Conservation (phyloP, 2,888 invertebrate species). For the Dromius quadrimaculatus region DNA sequence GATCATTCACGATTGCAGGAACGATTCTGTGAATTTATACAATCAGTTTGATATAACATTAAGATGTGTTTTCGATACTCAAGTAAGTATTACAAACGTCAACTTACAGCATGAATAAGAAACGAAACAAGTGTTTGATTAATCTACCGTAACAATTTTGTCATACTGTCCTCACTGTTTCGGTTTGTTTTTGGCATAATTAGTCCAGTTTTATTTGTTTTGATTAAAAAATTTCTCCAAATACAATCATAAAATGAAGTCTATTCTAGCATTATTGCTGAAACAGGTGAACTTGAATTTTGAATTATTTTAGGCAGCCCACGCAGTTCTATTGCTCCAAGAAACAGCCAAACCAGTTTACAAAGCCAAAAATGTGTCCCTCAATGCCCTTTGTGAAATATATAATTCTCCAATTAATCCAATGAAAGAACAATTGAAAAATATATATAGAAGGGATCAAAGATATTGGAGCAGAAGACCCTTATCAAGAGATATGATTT, state of each 20-base stretch:
- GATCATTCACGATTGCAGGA: slow-evolving; percentile 92
- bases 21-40: slow-evolving; percentile 89
- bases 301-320: slow-evolving; percentile 70
- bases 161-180: no score
- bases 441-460: slow-evolving; percentile 86
- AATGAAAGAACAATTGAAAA: slow-evolving; percentile 90
- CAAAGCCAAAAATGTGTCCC: slow-evolving; percentile 92
- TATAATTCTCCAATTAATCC: slow-evolving; percentile 91
- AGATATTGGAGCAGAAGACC: slow-evolving; percentile 89
- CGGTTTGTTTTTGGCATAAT: no score
- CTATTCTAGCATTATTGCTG: no score
- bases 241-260: no score
- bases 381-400: slow-evolving; percentile 91
- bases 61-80: slow-evolving; percentile 91
- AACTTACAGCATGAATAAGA: no score
- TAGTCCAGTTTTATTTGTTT: no score
- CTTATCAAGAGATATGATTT: slow-evolving; percentile 89
- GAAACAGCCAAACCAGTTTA: slow-evolving; percentile 91
- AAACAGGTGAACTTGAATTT: no score
- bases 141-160: no score
- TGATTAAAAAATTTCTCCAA: no score
- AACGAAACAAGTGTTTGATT: no score
- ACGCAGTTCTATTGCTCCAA: slow-evolving; percentile 91
- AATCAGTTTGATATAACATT: slow-evolving; percentile 87
- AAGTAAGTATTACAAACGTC: slow-evolving; percentile 69